Evolutionary conservation across 2,797 vertebrate genomes (phyloP), one percentile per base, ranked within the genome.

Genomic region (Sebastes steindachneri): DNA sequence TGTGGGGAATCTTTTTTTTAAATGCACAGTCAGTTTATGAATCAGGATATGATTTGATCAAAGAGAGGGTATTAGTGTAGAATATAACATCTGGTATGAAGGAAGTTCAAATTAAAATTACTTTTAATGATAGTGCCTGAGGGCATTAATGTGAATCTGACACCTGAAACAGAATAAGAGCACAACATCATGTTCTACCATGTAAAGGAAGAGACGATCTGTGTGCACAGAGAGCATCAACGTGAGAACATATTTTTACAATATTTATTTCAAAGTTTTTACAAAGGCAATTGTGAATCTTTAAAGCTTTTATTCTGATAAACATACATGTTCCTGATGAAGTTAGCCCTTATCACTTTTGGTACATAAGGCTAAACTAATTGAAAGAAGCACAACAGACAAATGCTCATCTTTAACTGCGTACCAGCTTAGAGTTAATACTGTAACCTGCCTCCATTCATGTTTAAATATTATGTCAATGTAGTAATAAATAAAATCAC

Each of bases 241-340:
- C 25, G 33, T 59, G 64, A 72, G 68, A 87, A 92, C 64, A 89
- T 67, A 89, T 66, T 88, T 66, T 88, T 78, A 51, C 69, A 88
- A 81, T 85, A 85, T 95, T 95, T 94, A 94, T 94, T 95, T 91
- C 21, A 94, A 90, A 88, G 79, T 82, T 86, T 94, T 91, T 92
- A 90, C 83, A 95, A 95, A 95, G 92, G 92, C 91, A 94, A 83
- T 91, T 81, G 90, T 94, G 92, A 92, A 91, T 93, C 59, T 91
- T 93, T 94, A 95, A 95, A 95, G 93, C 93, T 94, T 80, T 64
- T 85, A 88, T 86, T 73, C 45, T 82, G 77, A 88, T 64, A 80
- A 88, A 93, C 63, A 86, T 62, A 83, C 26, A 70, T 77, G 31
- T 77, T 92, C 87, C 82, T 89, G 86, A 85, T 88, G 57, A 65